phyloP scores from a whole-genome alignment of 2,888 invertebrate genomes.

The Cephalotes varians region DNA sequence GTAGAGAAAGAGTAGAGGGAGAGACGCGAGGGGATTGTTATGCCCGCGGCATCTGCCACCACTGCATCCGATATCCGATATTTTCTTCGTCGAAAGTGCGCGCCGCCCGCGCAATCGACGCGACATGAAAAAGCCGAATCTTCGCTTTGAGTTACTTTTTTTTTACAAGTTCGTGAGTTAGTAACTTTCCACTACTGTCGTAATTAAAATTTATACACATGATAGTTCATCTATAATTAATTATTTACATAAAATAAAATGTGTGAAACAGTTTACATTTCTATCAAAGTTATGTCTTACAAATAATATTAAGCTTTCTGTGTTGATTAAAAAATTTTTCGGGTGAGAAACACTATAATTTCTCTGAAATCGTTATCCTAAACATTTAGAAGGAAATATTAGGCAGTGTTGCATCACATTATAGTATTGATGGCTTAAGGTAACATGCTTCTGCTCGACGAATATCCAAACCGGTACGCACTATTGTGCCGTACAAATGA shows the following conservation, averaged over 20 bases:
- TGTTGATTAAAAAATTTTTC: neutral
- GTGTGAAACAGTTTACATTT: neutral
- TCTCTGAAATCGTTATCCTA: no score
- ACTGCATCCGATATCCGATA: constrained; percentile 76
- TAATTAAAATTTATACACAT: neutral
- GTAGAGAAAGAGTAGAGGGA: constrained; percentile 42
- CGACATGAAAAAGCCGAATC: constrained; percentile 9
- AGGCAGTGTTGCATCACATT: constrained; percentile 6
- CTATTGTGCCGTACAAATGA: constrained; percentile 10
- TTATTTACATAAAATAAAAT: no score
- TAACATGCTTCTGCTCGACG: constrained; percentile 14
- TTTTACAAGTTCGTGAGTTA: neutral
- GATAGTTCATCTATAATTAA: no score
- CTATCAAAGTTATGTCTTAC: neutral
- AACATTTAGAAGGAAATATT: neutral
- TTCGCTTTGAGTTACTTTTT: neutral
- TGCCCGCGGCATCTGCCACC: constrained; percentile 80
- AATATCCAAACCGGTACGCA: constrained; percentile 29
- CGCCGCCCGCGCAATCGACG: constrained; percentile 22
- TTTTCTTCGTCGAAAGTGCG: constrained; percentile 72
- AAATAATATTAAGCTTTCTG: neutral
- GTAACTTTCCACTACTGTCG: neutral
- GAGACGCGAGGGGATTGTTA: constrained; percentile 69
- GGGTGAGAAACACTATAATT: neutral
- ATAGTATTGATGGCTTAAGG: constrained; percentile 19